phyloP scores from a whole-genome alignment of 2,113 vertebrate species.

The Rhodinocichla rosea region DNA sequence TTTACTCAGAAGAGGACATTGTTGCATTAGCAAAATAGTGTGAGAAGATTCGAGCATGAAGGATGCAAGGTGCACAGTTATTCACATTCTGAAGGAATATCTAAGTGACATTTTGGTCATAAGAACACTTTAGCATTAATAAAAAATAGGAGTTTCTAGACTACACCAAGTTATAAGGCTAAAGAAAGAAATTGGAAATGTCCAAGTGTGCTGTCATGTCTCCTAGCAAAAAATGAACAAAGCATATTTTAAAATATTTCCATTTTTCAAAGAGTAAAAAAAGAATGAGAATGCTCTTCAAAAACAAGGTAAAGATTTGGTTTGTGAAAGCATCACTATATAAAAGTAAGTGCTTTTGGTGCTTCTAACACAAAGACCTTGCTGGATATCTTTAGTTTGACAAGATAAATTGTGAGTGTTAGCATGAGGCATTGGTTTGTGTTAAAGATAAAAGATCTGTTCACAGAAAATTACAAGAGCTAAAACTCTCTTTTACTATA shows the following conservation, averaged over 20 bases:
- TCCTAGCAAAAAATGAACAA: neutral
- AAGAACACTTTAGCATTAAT: neutral
- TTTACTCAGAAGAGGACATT: neutral
- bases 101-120: neutral
- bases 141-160: neutral
- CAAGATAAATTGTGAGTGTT: neutral
- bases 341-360: neutral
- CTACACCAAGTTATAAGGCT: neutral
- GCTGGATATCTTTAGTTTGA: slow-evolving; percentile 14
- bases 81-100: neutral
- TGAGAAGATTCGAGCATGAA: neutral
- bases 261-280: neutral
- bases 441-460: neutral
- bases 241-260: neutral
- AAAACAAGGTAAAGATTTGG: neutral
- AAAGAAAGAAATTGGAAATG: neutral
- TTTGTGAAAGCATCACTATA: neutral
- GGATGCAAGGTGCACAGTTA: neutral
- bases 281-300: neutral
- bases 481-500: neutral
- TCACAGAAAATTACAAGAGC: neutral
- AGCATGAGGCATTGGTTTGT: neutral
- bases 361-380: neutral
- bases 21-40: neutral
- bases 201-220: neutral